Evolutionary conservation across 2,888 invertebrate genomes (phyloP).

Genomic region (Synanthedon myopaeformis): DNA sequence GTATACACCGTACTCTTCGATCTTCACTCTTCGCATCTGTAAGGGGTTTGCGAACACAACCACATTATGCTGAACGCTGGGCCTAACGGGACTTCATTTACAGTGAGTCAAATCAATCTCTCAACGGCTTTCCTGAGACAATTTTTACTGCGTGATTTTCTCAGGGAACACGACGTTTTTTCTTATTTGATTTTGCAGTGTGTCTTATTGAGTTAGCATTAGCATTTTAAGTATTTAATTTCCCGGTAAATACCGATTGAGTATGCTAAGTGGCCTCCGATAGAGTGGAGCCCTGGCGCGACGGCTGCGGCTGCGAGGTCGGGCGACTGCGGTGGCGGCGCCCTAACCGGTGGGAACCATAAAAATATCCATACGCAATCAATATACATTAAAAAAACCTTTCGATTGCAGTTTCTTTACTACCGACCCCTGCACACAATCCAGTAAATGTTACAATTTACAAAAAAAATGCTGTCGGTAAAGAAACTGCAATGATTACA

Average conservation of each 20-base stretch:
- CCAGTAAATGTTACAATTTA: background rate
- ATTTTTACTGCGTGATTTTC: background rate
- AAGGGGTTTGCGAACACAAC: slow-evolving; percentile 69
- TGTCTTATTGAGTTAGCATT: slow-evolving; percentile 40
- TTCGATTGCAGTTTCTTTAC: slow-evolving; percentile 65
- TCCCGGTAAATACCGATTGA: slow-evolving; percentile 70
- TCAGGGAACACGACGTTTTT: slow-evolving; percentile 33
- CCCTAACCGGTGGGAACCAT: slow-evolving; percentile 67
- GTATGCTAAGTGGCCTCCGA: slow-evolving; percentile 64
- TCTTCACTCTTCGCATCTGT: slow-evolving; percentile 59
- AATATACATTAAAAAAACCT: slow-evolving; percentile 58
- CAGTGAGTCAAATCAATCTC: slow-evolving; percentile 57
- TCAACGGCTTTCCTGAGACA: slow-evolving; percentile 34
- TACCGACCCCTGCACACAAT: background rate
- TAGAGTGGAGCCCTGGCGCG: slow-evolving; percentile 48
- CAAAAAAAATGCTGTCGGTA: slow-evolving; percentile 11
- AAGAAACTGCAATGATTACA: slow-evolving; percentile 70
- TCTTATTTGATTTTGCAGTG: no score
- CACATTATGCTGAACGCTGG: slow-evolving; percentile 67
- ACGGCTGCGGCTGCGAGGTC: slow-evolving; percentile 43
- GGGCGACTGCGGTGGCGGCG: slow-evolving; percentile 43
- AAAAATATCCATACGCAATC: slow-evolving; percentile 71
- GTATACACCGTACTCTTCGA: slow-evolving; percentile 25
- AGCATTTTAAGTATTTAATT: slow-evolving; percentile 65
- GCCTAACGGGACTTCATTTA: slow-evolving; percentile 57